Evolutionary conservation across 2,113 vertebrate genomes (phyloP).

Genomic region (Notarius quadriscutis): DNA sequence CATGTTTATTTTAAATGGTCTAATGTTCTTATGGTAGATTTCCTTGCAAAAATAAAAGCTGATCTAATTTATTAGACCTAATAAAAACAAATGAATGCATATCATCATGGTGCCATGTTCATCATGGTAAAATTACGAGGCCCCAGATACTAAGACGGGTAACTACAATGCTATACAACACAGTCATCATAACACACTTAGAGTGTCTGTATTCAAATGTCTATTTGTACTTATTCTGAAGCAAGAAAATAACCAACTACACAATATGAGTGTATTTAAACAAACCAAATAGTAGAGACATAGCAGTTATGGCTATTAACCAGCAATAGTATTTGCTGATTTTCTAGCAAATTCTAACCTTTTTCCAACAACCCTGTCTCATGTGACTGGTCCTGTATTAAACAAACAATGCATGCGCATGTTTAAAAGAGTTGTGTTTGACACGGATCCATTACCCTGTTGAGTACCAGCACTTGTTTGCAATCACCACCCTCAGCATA

Average conservation of each 20-base stretch:
- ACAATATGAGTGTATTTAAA: background rate
- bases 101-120: background rate
- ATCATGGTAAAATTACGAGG: background rate
- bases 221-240: background rate
- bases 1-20: background rate
- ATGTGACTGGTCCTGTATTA: background rate
- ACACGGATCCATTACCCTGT: background rate
- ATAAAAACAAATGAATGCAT: background rate
- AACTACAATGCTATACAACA: background rate
- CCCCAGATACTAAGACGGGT: background rate
- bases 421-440: background rate
- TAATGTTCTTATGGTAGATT: background rate
- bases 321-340: background rate
- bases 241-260: background rate
- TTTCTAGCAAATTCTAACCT: background rate
- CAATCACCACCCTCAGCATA: background rate
- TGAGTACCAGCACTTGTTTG: background rate
- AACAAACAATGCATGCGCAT: too few species aligned
- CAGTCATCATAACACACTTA: background rate
- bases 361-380: background rate
- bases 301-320: background rate
- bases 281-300: background rate
- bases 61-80: background rate
- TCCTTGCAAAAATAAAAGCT: background rate
- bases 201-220: background rate